These are phyloP conservation scores for Papilio polytes DNA, from an alignment of 1,140 invertebrate species.

Conservation along the genomic window DNA sequence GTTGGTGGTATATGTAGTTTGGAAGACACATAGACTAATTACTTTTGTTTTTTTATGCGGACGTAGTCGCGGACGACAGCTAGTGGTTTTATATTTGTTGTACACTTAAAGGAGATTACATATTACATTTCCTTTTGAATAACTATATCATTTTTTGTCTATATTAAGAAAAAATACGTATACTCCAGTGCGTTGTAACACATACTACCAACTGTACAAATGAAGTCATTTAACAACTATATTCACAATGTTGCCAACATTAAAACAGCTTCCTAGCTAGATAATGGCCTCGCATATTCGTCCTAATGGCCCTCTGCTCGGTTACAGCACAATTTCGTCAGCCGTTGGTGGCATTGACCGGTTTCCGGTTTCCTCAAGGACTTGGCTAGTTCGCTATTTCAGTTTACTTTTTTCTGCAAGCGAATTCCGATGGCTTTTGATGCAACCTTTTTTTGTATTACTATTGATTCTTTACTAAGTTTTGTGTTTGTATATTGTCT, in stretches of 20 bases:
- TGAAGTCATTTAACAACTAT: background rate
- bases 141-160: no score
- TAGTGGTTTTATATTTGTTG: no score
- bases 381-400: slow-evolving; percentile 35
- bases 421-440: background rate
- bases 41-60: no score
- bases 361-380: slow-evolving; percentile 40
- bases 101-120: no score
- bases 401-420: slow-evolving; percentile 7
- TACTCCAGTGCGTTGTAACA: background rate
- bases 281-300: background rate
- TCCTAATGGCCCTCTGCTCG: background rate
- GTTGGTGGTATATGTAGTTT: no score
- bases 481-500: no score
- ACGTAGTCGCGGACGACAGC: no score
- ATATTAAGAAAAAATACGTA: no score
- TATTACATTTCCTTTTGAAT: no score
- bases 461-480: background rate
- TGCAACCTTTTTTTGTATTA: background rate
- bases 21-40: no score
- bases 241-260: slow-evolving; percentile 26
- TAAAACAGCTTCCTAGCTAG: slow-evolving; percentile 22
- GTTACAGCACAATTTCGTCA: slow-evolving; percentile 27
- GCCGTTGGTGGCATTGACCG: slow-evolving; percentile 28
- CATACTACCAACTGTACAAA: background rate